Evolutionary conservation across 2,113 vertebrate species (phyloP).

Genomic region (Motacilla alba): DNA sequence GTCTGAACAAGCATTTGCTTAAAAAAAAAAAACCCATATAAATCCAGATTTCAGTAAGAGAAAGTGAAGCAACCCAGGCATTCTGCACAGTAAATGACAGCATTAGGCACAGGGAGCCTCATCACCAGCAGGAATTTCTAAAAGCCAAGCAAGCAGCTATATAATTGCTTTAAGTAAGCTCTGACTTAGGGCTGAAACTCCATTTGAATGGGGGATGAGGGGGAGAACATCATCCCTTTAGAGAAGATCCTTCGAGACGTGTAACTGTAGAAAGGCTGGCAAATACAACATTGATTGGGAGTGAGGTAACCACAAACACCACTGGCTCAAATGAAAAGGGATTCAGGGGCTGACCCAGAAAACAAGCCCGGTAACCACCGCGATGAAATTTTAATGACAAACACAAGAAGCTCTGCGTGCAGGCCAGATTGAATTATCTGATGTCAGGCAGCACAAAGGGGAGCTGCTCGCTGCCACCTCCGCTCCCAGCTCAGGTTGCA

Average conservation of each 20-base stretch:
- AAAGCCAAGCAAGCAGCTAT: not conserved
- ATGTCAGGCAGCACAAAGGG: slow-evolving; percentile 64
- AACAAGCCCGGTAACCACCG: slow-evolving; percentile 81
- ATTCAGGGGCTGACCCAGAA: slow-evolving; percentile 81
- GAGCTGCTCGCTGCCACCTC: slow-evolving; percentile 53
- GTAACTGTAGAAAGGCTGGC: slow-evolving; percentile 70
- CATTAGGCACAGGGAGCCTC: not conserved
- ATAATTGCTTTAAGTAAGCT: slow-evolving; percentile 35
- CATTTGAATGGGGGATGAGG: not conserved
- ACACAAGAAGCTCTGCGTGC: slow-evolving; percentile 72
- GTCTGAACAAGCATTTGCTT: not conserved
- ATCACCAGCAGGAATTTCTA: not conserved
- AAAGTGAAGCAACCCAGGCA: not conserved
- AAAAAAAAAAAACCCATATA: not conserved
- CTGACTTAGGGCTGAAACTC: not conserved
- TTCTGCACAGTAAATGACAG: not conserved
- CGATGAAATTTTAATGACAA: slow-evolving; percentile 82
- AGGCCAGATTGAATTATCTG: slow-evolving; percentile 66
- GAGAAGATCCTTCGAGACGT: slow-evolving; percentile 67
- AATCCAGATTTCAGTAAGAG: not conserved
- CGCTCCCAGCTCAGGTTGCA: slow-evolving; percentile 66
- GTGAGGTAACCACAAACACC: slow-evolving; percentile 85
- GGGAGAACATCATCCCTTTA: slow-evolving; percentile 50
- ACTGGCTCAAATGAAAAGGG: slow-evolving; percentile 82
- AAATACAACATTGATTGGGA: slow-evolving; percentile 78